Conservation (phyloP, 2,888 invertebrate genomes). For the Ormia ochracea region DNA sequence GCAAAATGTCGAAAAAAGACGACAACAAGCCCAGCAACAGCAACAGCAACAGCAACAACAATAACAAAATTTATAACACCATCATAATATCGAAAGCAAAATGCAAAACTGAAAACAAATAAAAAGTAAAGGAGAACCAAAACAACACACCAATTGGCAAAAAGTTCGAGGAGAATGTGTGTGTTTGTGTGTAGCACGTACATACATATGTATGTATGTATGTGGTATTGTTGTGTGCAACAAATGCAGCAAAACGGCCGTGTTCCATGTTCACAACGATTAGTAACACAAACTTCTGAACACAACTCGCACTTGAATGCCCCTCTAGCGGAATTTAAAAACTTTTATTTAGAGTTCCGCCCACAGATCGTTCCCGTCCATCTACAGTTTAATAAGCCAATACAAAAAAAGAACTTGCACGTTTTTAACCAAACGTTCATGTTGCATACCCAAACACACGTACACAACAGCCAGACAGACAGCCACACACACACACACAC, state of each 20-base stretch:
- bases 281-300: slow-evolving; percentile 48
- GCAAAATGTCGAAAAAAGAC: slow-evolving; percentile 59
- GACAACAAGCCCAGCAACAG: slow-evolving; percentile 5
- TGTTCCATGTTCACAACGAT: slow-evolving; percentile 55
- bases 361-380: slow-evolving; percentile 64
- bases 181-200: neutral
- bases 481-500: neutral
- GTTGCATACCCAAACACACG: slow-evolving; percentile 13
- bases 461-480: slow-evolving; percentile 9
- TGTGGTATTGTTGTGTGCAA: slow-evolving; percentile 1
- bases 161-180: slow-evolving; percentile 33
- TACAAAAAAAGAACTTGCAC: slow-evolving; percentile 60
- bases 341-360: slow-evolving; percentile 68
- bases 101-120: slow-evolving; percentile 23
- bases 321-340: slow-evolving; percentile 72
- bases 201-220: neutral
- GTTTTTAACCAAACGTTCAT: slow-evolving; percentile 32
- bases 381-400: slow-evolving; percentile 61
- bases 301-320: slow-evolving; percentile 61
- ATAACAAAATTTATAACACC: slow-evolving; percentile 8
- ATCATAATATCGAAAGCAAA: slow-evolving; percentile 1
- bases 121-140: slow-evolving; percentile 8
- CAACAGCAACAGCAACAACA: neutral
- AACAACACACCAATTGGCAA: slow-evolving; percentile 59
- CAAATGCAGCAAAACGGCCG: slow-evolving; percentile 41